These are phyloP conservation scores for Chrysolina oricalcia DNA, from an alignment of 2,888 invertebrate genomes.

Conservation along the genomic window DNA sequence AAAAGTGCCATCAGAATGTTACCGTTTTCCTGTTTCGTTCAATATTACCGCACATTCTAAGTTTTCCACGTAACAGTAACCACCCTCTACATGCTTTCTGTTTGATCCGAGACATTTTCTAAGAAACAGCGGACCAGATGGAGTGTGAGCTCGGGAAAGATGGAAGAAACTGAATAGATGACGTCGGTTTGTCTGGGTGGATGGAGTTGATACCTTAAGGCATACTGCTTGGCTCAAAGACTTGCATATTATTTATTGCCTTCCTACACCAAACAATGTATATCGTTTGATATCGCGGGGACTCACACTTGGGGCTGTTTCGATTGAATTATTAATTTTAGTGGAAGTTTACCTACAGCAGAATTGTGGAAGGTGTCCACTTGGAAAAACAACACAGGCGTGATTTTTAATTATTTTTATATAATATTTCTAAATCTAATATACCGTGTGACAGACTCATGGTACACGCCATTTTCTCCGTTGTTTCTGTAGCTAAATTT, in stretches of 20 bases:
- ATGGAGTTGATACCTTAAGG: conserved; percentile 70
- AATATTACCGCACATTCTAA: conserved; percentile 47
- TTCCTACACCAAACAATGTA: conserved; percentile 71
- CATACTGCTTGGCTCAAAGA: conserved; percentile 70
- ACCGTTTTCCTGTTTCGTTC: conserved; percentile 47
- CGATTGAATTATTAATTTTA: conserved; percentile 42
- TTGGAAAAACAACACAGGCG: background rate
- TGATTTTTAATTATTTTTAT: too few species aligned
- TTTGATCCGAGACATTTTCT: conserved; percentile 68
- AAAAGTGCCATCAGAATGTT: conserved; percentile 63
- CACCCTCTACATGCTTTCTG: conserved; percentile 73
- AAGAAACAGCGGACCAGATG: conserved; percentile 55
- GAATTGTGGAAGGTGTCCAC: background rate
- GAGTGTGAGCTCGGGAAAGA: conserved; percentile 21
- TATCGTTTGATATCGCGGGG: conserved; percentile 60
- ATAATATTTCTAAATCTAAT: too few species aligned
- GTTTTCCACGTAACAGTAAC: conserved; percentile 61
- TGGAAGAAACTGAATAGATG: background rate
- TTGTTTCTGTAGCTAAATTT: too few species aligned
- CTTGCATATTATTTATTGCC: conserved; percentile 73
- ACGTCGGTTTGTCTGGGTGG: conserved; percentile 55
- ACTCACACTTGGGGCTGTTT: conserved; percentile 52
- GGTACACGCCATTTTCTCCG: too few species aligned
- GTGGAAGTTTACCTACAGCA: conserved; percentile 22
- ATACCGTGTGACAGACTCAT: too few species aligned